Percentiles rank a stretch among this genome's conserved stretches.
phyloP scores from a whole-genome alignment of 2,888 invertebrate species.

The Agrochola litura region DNA sequence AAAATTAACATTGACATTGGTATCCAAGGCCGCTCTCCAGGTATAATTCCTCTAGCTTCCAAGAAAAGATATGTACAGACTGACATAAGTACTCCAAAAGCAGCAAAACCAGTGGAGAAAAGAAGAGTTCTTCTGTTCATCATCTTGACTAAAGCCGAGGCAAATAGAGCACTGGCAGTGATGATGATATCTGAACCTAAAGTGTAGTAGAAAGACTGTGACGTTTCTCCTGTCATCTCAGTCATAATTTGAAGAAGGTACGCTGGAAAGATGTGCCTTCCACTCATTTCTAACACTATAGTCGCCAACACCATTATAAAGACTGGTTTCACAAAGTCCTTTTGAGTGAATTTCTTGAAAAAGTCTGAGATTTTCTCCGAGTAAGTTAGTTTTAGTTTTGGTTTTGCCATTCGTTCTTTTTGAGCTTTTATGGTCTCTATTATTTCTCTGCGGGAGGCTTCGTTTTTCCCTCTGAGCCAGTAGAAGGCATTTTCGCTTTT shows the following conservation, averaged over 20 bases:
- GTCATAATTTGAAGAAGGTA: slow-evolving; percentile 73
- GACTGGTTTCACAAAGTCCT: slow-evolving; percentile 68
- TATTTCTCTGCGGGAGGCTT: slow-evolving; percentile 77
- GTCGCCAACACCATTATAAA: slow-evolving; percentile 69
- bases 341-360: slow-evolving; percentile 55
- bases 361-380: slow-evolving; percentile 14
- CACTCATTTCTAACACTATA: slow-evolving; percentile 72
- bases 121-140: slow-evolving; percentile 74
- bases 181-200: slow-evolving; percentile 74
- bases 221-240: slow-evolving; percentile 68
- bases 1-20: slow-evolving; percentile 69
- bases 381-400: slow-evolving; percentile 20
- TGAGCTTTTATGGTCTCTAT: slow-evolving; percentile 54
- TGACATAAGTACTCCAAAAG: slow-evolving; percentile 67
- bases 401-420: slow-evolving; percentile 38
- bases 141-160: slow-evolving; percentile 72
- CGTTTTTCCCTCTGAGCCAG: slow-evolving; percentile 85
- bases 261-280: slow-evolving; percentile 75
- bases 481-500: slow-evolving; percentile 73
- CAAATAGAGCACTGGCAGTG: slow-evolving; percentile 68
- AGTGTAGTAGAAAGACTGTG: slow-evolving; percentile 72
- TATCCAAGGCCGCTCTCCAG: slow-evolving; percentile 64
- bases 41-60: slow-evolving; percentile 64
- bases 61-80: slow-evolving; percentile 69
- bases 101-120: slow-evolving; percentile 71